phyloP scores from a whole-genome alignment of 2,888 invertebrate genomes.

The Latrodectus hesperus region DNA sequence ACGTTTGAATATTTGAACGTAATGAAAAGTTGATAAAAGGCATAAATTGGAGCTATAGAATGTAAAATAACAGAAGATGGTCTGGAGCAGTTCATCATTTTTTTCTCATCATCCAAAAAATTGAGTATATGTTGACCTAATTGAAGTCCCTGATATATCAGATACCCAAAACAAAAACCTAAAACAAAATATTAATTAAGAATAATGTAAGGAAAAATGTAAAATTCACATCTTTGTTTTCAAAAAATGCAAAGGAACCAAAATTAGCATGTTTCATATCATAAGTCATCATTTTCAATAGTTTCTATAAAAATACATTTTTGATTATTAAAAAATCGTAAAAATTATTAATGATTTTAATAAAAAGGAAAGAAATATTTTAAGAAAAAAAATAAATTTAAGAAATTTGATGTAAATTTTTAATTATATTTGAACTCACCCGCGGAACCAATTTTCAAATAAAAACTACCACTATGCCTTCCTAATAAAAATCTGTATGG shows the following conservation, averaged over 20 bases:
- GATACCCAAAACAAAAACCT: conserved; percentile 86
- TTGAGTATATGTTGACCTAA: conserved; percentile 82
- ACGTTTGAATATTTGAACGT: conserved; percentile 89
- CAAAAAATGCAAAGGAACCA: too few species aligned
- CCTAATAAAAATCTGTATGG: conserved; percentile 75
- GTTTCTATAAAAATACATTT: too few species aligned
- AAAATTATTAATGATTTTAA: too few species aligned
- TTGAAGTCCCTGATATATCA: conserved; percentile 84
- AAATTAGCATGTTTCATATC: too few species aligned
- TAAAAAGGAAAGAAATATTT: too few species aligned
- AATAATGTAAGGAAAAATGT: too few species aligned
- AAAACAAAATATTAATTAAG: conserved; percentile 71
- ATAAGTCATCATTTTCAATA: too few species aligned
- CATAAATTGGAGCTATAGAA: conserved; percentile 83
- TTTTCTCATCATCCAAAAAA: conserved; percentile 77
- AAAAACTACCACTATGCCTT: conserved; percentile 84
- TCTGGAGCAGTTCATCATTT: conserved; percentile 79
- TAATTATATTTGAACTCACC: conserved; percentile 76
- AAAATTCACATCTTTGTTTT: too few species aligned
- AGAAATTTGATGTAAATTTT: too few species aligned
- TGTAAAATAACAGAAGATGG: conserved; percentile 79
- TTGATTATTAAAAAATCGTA: too few species aligned
- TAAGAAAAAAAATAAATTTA: too few species aligned
- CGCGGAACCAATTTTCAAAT: conserved; percentile 84
- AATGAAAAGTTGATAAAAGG: conserved; percentile 85